Evolutionary conservation across 2,888 invertebrate genomes (phyloP).

Genomic region (Ypsolopha sequella): DNA sequence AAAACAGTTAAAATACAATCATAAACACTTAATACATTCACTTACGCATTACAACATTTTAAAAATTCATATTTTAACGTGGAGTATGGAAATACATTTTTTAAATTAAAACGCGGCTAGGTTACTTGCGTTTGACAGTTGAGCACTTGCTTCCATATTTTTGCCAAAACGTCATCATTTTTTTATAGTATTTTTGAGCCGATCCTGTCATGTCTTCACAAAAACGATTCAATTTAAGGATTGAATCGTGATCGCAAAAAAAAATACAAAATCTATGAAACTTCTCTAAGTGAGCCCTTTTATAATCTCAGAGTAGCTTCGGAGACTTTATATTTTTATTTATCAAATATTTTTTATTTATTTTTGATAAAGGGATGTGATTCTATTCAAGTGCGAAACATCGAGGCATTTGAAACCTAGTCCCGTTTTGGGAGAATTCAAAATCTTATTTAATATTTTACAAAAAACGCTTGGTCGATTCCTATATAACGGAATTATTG

Average conservation of each 20-base stretch:
- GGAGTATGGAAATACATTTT: conserved; percentile 37
- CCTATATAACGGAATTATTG: conserved; percentile 28
- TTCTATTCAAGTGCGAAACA: conserved; percentile 16
- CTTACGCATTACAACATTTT: conserved; percentile 33
- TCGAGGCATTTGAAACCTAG: conserved; percentile 16
- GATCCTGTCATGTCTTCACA: too few relatives aligned
- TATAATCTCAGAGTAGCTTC: conserved; percentile 24
- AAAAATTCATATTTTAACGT: conserved; percentile 21
- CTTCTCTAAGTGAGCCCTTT: conserved; percentile 50
- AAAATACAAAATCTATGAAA: conserved; percentile 40
- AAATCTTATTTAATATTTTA: conserved; percentile 34
- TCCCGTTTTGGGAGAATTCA: conserved; percentile 21
- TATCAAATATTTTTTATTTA: conserved; percentile 10
- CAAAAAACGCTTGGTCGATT: conserved; percentile 52
- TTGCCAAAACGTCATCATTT: conserved; percentile 3
- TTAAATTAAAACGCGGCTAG: too few relatives aligned
- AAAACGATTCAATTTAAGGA: too few relatives aligned
- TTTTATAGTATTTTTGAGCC: conserved; percentile 6
- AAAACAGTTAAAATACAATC: conserved; percentile 44
- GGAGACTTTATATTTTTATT: conserved; percentile 36
- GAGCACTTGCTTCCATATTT: too few relatives aligned
- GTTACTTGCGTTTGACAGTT: too few relatives aligned
- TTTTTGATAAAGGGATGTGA: conserved; percentile 3
- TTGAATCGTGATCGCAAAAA: conserved; percentile 17
- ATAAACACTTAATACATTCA: conserved; percentile 51